Percentiles rank a stretch among this genome's conserved stretches.
Evolutionary conservation across 2,888 invertebrate species (phyloP).

Genomic region (Girardia tigrina): DNA sequence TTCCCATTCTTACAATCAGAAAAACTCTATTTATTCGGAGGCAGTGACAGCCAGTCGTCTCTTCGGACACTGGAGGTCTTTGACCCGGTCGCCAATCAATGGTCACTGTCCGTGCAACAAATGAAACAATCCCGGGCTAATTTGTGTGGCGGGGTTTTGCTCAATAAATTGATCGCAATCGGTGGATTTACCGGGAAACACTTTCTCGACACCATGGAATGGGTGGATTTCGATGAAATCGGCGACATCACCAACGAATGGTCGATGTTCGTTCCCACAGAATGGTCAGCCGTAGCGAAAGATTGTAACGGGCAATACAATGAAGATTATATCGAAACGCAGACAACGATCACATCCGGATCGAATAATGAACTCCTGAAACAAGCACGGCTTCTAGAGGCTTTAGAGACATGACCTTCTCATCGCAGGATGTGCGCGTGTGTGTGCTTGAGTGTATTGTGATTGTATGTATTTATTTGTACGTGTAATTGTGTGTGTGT

Average conservation of each 20-base stretch:
- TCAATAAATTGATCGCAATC: neutral
- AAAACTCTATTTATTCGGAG: constrained; percentile 19
- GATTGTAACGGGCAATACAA: neutral
- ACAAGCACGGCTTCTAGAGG: neutral
- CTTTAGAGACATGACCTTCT: neutral
- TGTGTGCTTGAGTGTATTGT: no score
- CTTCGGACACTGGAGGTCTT: constrained; percentile 10
- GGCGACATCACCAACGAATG: neutral
- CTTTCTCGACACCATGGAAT: constrained; percentile 19
- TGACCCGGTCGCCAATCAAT: neutral
- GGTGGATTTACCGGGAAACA: constrained; percentile 20
- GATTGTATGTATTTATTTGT: no score
- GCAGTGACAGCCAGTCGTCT: neutral
- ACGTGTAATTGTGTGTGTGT: no score
- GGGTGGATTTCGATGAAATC: neutral
- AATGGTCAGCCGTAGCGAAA: neutral
- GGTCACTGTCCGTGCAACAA: neutral
- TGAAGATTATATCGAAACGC: neutral
- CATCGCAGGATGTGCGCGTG: no score
- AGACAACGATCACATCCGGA: neutral
- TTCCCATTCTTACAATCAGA: no score
- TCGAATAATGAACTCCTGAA: neutral
- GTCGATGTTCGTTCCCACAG: constrained; percentile 21
- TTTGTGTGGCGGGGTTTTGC: constrained; percentile 17
- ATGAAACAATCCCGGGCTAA: constrained; percentile 2